Conservation (phyloP, 2,888 invertebrate species). For the Aradus depressus region DNA sequence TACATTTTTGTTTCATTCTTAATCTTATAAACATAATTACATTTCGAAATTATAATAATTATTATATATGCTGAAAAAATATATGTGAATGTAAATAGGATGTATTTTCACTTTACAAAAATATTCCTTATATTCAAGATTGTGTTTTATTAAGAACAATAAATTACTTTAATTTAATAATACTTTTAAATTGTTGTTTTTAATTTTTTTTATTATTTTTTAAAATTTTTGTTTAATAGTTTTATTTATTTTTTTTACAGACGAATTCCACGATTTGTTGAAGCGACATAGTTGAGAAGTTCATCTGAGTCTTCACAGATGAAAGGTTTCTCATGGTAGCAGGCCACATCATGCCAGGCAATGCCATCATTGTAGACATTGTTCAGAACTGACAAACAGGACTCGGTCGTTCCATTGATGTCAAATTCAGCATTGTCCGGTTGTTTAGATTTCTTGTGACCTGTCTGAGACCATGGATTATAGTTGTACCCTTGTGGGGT, state of each 20-base stretch:
- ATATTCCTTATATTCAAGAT: no score
- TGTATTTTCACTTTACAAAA: no score
- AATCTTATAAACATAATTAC: no score
- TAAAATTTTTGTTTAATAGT: background rate
- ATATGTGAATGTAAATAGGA: no score
- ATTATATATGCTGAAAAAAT: no score
- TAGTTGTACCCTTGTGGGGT: slow-evolving; percentile 53
- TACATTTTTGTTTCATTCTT: no score
- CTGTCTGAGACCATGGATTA: slow-evolving; percentile 84
- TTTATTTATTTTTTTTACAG: slow-evolving; percentile 46
- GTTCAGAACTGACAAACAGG: slow-evolving; percentile 76
- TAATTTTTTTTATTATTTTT: background rate
- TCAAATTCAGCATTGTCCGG: slow-evolving; percentile 87
- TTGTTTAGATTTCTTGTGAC: slow-evolving; percentile 77
- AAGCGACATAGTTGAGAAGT: slow-evolving; percentile 70
- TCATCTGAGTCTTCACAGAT: slow-evolving; percentile 86
- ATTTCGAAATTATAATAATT: no score
- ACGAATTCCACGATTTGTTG: slow-evolving; percentile 71
- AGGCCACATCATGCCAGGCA: slow-evolving; percentile 88
- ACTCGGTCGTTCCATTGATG: slow-evolving; percentile 74
- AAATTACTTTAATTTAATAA: background rate
- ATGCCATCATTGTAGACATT: slow-evolving; percentile 90
- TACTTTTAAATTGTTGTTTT: background rate
- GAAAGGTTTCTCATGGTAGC: slow-evolving; percentile 85
- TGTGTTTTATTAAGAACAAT: no score